phyloP scores from a whole-genome alignment of 2,888 invertebrate genomes.

The Erebia epiphron region DNA sequence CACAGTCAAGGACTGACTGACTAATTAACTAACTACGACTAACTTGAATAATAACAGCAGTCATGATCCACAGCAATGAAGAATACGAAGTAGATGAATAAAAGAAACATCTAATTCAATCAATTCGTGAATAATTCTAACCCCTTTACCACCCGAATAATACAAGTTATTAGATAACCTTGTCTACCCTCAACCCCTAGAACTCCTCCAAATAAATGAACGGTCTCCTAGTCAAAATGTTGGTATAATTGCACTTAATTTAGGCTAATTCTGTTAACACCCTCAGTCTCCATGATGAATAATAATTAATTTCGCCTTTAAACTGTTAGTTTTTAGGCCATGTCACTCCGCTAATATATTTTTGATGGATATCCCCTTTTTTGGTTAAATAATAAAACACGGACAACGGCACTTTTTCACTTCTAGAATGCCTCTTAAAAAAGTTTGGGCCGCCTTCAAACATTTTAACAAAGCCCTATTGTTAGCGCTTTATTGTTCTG shows the following conservation, averaged over 20 bases:
- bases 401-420: constrained; percentile 16
- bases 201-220: background rate
- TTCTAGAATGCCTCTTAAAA: constrained; percentile 9
- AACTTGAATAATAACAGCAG: no score
- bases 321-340: constrained; percentile 27
- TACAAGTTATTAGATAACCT: background rate
- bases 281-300: constrained; percentile 33
- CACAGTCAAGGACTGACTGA: no score
- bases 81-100: background rate
- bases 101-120: background rate
- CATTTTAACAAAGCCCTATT: constrained; percentile 6
- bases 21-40: no score
- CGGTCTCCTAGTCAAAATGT: constrained; percentile 10
- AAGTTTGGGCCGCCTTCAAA: background rate
- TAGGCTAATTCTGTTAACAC: constrained; percentile 21
- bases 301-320: constrained; percentile 28
- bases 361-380: constrained; percentile 9
- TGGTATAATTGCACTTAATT: constrained; percentile 23
- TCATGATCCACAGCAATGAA: background rate
- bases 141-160: background rate
- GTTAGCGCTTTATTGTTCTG: constrained; percentile 9
- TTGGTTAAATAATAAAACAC: constrained; percentile 26
- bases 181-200: background rate
- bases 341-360: constrained; percentile 23
- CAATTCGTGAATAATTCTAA: background rate